Evolutionary conservation across 2,888 invertebrate species (phyloP), one percentile per base, ranked within the genome.

Genomic region (Tiliacea citrago): DNA sequence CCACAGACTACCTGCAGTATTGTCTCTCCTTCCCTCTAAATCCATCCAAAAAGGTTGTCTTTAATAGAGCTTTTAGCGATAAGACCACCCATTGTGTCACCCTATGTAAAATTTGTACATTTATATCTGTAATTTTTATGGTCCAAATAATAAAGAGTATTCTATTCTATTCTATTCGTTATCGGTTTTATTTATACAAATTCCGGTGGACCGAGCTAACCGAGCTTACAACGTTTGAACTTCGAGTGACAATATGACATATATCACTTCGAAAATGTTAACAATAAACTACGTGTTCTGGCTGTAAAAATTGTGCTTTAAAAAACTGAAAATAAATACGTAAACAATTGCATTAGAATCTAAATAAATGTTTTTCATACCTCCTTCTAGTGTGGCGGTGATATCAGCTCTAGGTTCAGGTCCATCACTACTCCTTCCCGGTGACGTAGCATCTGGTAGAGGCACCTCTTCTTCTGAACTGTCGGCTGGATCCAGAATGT

Each of bases 401-500:
- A 96, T 96, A 84, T 96, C 96, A 55, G 96, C 96, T 81, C 94
- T 92, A 0, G 96, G 96, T 85, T 96, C 96, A 0, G 96, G 96
- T 2, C 96, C 96, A 84, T 96, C 96, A 67, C 96, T 96, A 88
- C 96, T 96, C 75, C 96, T 89, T 8, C 96, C 96, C 0, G 96
- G 96, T 2, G 96, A 96, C 3, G 96, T 95, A 5, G 96, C 95
- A 83, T 96, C 96, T 57, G 96, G 94, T 49, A 96, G 84, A 68
- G 95, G 94, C 63, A 96, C 94, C 81, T 96, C 96, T 80, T 96
- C 96, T 73, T 96, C 96, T 12, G 96, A 96, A 81, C 96, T 96
- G 79, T 96, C 96, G 13, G 94, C 96, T 10, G 96, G 96, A 70
- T 96, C 96, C 79, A 96, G 86, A 45, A 96, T 93, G 77, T 96